Evolutionary conservation across 37 sponge, comb jelly and placozoan genomes (phyloP), one percentile per base, ranked within the genome.

Genomic region (Crambe crambe): DNA sequence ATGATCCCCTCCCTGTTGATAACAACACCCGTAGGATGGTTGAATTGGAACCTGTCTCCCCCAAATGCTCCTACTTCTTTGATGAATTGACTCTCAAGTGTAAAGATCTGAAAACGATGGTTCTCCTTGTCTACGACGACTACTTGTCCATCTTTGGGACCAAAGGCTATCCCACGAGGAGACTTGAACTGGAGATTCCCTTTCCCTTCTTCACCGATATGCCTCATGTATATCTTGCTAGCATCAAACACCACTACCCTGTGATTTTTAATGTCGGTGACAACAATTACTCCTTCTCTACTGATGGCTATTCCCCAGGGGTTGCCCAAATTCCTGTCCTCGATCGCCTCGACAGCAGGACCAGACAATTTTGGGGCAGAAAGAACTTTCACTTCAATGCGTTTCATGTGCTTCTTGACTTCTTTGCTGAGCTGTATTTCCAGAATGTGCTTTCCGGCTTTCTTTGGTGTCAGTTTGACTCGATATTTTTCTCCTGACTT

Each of bases 41-140:
- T 31, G 59, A 80, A 80, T 41, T 80, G 51, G 0, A 70, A 58
- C 15, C 37, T 56, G 10, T 40, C 60, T 3, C 41, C 21, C 12
- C 80, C 80, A 2, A n/a, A 25, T 6, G n/a, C 54, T 0, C 80
- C 80, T 71, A 80, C 70, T 26, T 36, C 58, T 6, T 1, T 26
- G 36, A 30, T 31, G 32, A 80, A 80, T 3, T 70, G 39, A 20
- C 70, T 58, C 9, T 59, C 71, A 2, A 6, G 27, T 2, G 80
- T 34, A 25, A 80, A 37, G 32, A 58, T 47, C 23, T 71, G 72
- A 22, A 80, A 36, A 8, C 80, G 80, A 58, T 68, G 27, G 80
- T 80, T 80, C 4, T 57, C 58, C 25, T 58, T 70, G 15, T 80
- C 72, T 25, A 70, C 80, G 23, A 70, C 72, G 18, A 58, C 58